These are phyloP conservation scores for Tympanoctomys barrerae DNA, from an alignment of 2,797 vertebrate species.

Conservation along the genomic window DNA sequence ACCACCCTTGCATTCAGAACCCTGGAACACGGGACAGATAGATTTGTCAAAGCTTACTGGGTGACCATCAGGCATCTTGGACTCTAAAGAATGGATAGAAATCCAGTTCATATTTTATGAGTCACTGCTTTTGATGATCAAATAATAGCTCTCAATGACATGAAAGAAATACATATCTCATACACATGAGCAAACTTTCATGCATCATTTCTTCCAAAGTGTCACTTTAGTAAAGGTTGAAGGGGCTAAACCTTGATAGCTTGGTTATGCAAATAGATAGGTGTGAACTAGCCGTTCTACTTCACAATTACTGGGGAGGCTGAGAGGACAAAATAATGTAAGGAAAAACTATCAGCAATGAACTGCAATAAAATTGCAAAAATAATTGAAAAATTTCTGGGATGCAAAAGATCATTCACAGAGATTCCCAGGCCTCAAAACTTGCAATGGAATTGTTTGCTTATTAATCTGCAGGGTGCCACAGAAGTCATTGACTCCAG, in stretches of 20 bases:
- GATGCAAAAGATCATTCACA: not conserved
- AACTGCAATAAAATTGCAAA: slow-evolving; percentile 30
- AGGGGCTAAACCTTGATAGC: not conserved
- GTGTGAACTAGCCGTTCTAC: slow-evolving; percentile 24
- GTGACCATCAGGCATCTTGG: not conserved
- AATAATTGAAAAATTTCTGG: not conserved
- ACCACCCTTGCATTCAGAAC: not conserved
- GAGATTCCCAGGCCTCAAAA: not conserved
- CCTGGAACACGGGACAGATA: not conserved
- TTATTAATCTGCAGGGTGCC: not conserved
- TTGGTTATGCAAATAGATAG: not conserved
- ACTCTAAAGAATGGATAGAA: slow-evolving; percentile 53
- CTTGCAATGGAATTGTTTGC: not conserved
- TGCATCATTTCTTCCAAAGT: not conserved
- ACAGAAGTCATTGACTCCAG: slow-evolving; percentile 39
- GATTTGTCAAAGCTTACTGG: not conserved
- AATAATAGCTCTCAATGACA: slow-evolving; percentile 52
- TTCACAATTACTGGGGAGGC: not conserved
- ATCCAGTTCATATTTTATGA: slow-evolving; percentile 53
- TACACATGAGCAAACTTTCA: not conserved
- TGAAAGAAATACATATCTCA: slow-evolving; percentile 53
- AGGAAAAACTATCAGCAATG: not conserved
- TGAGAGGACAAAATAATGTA: not conserved
- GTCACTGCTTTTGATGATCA: slow-evolving; percentile 58
- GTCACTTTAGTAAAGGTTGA: slow-evolving; percentile 55